Evolutionary conservation across 2,113 vertebrate genomes (phyloP).

Genomic region (Phodopus roborovskii): DNA sequence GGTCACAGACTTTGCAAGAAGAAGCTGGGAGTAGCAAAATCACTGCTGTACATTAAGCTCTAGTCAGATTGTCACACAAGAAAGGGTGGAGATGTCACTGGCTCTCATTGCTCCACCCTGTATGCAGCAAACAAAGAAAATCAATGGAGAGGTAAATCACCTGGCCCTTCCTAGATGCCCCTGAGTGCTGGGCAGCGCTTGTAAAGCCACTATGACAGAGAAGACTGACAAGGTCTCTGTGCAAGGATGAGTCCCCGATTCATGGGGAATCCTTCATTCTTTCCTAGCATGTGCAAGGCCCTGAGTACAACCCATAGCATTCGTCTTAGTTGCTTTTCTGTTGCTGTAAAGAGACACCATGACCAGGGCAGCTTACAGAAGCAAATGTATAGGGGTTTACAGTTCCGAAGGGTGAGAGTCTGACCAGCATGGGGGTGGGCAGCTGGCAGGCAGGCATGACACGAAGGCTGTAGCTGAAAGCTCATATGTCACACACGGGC

Average conservation of each 20-base stretch:
- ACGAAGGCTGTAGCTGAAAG: background rate
- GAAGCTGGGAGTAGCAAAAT: background rate
- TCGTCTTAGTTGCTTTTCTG: background rate
- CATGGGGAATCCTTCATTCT: too few relatives aligned
- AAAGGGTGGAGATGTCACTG: background rate
- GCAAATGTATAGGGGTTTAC: background rate
- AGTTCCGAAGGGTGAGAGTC: background rate
- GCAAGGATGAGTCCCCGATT: too few relatives aligned
- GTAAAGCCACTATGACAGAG: background rate
- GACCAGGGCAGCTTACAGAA: background rate
- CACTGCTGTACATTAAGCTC: background rate
- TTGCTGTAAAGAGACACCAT: background rate
- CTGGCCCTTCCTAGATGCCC: background rate
- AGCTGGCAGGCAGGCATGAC: background rate
- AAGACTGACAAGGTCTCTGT: background rate
- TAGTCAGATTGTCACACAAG: background rate
- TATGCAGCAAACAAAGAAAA: background rate
- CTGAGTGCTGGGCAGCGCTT: too few relatives aligned
- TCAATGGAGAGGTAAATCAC: background rate
- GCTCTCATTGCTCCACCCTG: background rate
- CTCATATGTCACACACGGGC: background rate
- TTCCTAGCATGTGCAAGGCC: too few relatives aligned
- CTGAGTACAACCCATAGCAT: background rate
- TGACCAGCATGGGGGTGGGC: background rate
- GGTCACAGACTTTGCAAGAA: background rate